Conservation (phyloP, 2,888 invertebrate species). For the Eristalis intricaria region DNA sequence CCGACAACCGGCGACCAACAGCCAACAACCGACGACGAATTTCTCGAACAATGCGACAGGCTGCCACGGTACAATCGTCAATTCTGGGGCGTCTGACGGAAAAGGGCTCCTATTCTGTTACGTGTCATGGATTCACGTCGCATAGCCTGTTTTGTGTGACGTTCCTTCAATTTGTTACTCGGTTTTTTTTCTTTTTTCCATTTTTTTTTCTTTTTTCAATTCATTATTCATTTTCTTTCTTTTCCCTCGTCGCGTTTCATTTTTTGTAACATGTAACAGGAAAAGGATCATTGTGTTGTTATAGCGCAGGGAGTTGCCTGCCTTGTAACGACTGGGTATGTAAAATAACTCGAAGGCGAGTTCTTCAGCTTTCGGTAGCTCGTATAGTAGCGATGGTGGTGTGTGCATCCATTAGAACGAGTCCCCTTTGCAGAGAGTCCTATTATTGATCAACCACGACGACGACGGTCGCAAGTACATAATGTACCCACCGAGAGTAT, state of each 20-base stretch:
- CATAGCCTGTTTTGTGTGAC: constrained; percentile 48
- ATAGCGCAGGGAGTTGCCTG: constrained; percentile 56
- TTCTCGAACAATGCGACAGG: constrained; percentile 53
- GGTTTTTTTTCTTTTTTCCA: constrained; percentile 12
- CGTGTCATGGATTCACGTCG: constrained; percentile 58
- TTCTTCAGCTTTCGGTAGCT: neutral
- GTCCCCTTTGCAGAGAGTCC: constrained; percentile 17
- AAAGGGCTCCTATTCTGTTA: constrained; percentile 57
- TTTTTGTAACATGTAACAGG: constrained; percentile 51
- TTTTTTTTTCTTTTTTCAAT: neutral
- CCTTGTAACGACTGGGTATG: constrained; percentile 43
- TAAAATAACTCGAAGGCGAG: constrained; percentile 25
- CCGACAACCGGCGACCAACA: constrained; percentile 10
- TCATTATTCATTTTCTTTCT: constrained; percentile 43
- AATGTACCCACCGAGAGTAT: constrained; percentile 1
- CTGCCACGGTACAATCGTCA: constrained; percentile 30
- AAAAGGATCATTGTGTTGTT: constrained; percentile 65
- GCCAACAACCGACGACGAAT: constrained; percentile 18
- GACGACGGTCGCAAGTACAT: constrained; percentile 35
- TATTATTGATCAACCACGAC: constrained; percentile 38
- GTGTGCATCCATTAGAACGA: constrained; percentile 24
- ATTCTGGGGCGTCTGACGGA: constrained; percentile 49
- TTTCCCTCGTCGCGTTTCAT: neutral
- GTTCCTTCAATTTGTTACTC: constrained; percentile 67
- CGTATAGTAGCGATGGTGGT: constrained; percentile 8